Percentiles rank a stretch among this genome's conserved stretches.
These are phyloP conservation scores for Sinonovacula constricta DNA, from an alignment of 1,140 invertebrate genomes.

Conservation along the genomic window DNA sequence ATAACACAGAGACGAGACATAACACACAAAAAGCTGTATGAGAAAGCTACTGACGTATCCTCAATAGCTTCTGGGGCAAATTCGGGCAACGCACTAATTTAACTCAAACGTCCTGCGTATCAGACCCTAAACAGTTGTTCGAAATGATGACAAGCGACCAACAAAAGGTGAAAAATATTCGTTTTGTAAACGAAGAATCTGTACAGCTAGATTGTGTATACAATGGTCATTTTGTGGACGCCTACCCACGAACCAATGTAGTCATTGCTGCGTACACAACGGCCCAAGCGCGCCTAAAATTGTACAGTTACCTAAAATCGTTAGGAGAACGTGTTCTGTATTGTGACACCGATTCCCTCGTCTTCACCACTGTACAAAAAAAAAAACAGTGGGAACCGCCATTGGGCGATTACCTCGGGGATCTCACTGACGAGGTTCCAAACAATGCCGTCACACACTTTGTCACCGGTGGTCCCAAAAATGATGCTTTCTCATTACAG, in stretches of 20 bases:
- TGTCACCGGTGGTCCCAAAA: slow-evolving; percentile 8
- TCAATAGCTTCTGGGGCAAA: too few relatives aligned
- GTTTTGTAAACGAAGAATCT: too few relatives aligned
- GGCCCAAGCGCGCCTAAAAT: slow-evolving; percentile 2
- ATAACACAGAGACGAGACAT: too few relatives aligned
- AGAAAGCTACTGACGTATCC: too few relatives aligned
- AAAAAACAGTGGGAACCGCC: background rate
- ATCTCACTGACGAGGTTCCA: slow-evolving; percentile 6
- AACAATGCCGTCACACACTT: background rate
- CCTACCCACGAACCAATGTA: background rate
- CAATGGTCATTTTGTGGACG: slow-evolving; percentile 5
- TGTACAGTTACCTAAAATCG: background rate
- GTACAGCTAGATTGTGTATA: too few relatives aligned
- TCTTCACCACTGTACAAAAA: background rate
- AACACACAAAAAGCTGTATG: too few relatives aligned
- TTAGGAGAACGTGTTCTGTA: background rate
- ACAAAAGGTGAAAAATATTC: too few relatives aligned
- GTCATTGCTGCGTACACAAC: slow-evolving; percentile 20
- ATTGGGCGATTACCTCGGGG: background rate
- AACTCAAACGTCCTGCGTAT: too few relatives aligned
- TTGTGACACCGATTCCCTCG: slow-evolving; percentile 1
- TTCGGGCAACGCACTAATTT: too few relatives aligned
- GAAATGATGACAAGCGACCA: too few relatives aligned
- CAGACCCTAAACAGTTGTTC: too few relatives aligned
- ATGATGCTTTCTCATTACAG: background rate